A percentile compares a stretch with the other conserved stretches of the same genome.
phyloP scores from a whole-genome alignment of 53 echinoderm and acorn worm species.

The Echinometra lucunter region DNA sequence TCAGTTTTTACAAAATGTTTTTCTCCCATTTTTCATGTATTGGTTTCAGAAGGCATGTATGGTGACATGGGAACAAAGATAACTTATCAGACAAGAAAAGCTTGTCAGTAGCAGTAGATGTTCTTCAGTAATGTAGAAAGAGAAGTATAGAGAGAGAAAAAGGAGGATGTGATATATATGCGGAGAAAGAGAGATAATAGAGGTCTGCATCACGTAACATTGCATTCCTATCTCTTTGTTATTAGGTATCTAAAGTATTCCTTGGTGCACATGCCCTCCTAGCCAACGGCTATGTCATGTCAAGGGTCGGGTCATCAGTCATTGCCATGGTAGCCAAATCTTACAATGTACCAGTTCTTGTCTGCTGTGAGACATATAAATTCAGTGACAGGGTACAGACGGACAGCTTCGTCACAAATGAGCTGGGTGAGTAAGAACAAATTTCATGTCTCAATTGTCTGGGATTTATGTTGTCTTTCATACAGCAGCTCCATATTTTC shows the following conservation, averaged over 20 bases:
- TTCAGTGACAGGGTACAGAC: constrained; percentile 98
- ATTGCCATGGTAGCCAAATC: constrained; percentile 98
- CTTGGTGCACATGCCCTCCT: constrained; percentile 96
- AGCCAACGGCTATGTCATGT: constrained; percentile 99
- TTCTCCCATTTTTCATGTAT: no score
- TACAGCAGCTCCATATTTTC: background rate
- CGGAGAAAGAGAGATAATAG: no score
- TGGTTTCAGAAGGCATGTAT: no score
- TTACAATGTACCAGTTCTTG: constrained; percentile 96
- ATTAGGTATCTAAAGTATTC: constrained; percentile 92
- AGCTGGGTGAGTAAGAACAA: constrained; percentile 81
- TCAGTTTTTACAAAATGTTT: no score
- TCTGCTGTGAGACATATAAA: constrained; percentile 99
- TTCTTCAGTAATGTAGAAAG: no score
- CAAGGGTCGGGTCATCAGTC: constrained; percentile 90
- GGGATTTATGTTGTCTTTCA: background rate
- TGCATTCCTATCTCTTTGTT: no score
- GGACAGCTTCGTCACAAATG: constrained; percentile 97
- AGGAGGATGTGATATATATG: no score
- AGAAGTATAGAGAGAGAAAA: no score
- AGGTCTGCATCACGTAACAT: no score
- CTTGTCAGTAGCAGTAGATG: no score
- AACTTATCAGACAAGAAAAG: no score
- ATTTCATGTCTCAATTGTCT: background rate
- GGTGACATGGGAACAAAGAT: no score